These are phyloP conservation scores for Coptodon rendalli DNA, from an alignment of 2,113 vertebrate genomes.

Conservation along the genomic window DNA sequence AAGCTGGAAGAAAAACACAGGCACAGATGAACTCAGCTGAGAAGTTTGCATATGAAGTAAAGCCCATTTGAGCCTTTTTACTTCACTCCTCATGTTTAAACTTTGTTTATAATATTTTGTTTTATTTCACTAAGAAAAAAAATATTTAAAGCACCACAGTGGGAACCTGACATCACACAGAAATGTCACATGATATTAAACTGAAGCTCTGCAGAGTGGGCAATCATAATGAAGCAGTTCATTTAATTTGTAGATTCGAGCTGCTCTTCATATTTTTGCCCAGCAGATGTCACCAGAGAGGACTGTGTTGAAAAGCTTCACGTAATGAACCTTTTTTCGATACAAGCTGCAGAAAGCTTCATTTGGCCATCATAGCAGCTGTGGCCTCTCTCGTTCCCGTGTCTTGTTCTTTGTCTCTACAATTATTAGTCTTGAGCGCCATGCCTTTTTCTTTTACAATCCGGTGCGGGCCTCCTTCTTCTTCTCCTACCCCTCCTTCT, in stretches of 20 bases:
- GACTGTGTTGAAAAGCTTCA: rapidly evolving
- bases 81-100: neutral
- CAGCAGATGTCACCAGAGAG: neutral
- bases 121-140: neutral
- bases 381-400: neutral
- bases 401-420: neutral
- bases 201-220: neutral
- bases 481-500: rapidly evolving
- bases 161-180: neutral
- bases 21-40: neutral
- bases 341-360: neutral
- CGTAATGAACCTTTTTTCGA: neutral
- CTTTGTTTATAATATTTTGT: neutral
- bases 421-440: rapidly evolving
- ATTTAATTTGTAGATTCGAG: neutral
- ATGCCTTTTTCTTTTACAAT: neutral
- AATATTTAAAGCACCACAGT: neutral
- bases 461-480: neutral
- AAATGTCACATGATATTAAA: neutral
- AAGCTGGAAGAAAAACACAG: neutral
- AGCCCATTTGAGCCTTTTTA: neutral
- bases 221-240: neutral
- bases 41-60: neutral
- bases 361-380: neutral
- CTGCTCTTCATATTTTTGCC: neutral